Evolutionary conservation across 2,113 vertebrate species (phyloP).

Genomic region (Pseudorhombus dupliciocellatus): DNA sequence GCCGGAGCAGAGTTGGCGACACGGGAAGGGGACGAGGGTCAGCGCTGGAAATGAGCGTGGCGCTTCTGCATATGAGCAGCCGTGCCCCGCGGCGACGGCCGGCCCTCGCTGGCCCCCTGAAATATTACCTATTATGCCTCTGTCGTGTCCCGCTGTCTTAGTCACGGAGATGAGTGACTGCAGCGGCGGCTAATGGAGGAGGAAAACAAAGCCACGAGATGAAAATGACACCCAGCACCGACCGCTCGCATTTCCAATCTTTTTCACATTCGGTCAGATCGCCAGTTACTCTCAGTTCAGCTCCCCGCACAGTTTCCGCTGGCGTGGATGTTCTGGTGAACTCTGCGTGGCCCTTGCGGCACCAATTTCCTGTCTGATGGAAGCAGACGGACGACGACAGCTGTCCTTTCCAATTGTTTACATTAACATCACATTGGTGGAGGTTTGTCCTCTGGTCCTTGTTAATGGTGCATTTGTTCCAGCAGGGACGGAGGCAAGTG

Average conservation of each 20-base stretch:
- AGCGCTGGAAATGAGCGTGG: constrained; percentile 51
- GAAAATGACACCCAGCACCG: constrained; percentile 48
- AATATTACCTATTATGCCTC: constrained; percentile 68
- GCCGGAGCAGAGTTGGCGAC: constrained; percentile 50
- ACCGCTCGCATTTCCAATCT: constrained; percentile 29
- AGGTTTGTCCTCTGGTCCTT: not conserved
- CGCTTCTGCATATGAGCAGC: constrained; percentile 48
- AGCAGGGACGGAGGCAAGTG: not conserved
- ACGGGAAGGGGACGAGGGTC: constrained; percentile 42
- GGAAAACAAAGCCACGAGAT: constrained; percentile 40
- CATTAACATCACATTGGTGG: not conserved
- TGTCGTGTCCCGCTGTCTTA: constrained; percentile 46
- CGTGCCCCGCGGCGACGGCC: constrained; percentile 46
- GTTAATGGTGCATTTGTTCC: constrained; percentile 29
- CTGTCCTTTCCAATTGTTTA: constrained; percentile 28
- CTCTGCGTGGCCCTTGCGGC: constrained; percentile 31
- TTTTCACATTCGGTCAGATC: constrained; percentile 4
- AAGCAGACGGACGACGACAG: not conserved
- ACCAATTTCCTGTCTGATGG: constrained; percentile 39
- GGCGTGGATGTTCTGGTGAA: constrained; percentile 37
- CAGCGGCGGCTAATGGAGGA: constrained; percentile 54
- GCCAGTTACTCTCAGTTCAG: constrained; percentile 26
- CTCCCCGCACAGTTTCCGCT: constrained; percentile 39
- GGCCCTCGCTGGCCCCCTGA: constrained; percentile 44
- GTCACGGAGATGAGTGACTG: constrained; percentile 52